These are phyloP conservation scores for Axinella damicornis DNA, from an alignment of 37 sponge, comb jelly and placozoan species.

Conservation along the genomic window DNA sequence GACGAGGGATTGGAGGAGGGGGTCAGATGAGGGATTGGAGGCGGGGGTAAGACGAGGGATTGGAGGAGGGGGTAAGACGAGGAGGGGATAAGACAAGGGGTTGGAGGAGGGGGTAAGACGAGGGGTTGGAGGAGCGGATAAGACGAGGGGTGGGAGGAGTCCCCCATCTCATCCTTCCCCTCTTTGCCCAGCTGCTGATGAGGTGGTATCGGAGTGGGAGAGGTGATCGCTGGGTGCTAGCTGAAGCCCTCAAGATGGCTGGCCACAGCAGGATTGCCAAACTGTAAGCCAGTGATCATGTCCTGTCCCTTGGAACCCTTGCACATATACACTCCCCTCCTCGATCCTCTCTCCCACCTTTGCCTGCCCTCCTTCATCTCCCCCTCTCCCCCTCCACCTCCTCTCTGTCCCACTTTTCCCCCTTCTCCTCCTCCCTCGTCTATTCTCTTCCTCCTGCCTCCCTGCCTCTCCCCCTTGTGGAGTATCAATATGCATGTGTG, in stretches of 20 bases:
- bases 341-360: no score
- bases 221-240: no score
- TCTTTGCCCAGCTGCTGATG: no score
- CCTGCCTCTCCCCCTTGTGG: not conserved
- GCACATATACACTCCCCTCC: not conserved
- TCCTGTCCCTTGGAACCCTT: not conserved
- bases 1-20: not conserved
- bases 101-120: not conserved
- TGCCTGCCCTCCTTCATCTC: no score
- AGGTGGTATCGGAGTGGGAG: no score
- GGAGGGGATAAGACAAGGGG: not conserved
- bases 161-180: no score
- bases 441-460: not conserved
- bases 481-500: no score
- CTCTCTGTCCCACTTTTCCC: no score
- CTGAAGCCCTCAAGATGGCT: not conserved
- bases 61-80: not conserved
- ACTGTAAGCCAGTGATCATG: not conserved
- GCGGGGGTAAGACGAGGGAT: not conserved
- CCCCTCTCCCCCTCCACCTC: no score
- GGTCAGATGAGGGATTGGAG: not conserved
- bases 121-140: not conserved
- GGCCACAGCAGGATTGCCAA: not conserved
- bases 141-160: not conserved
- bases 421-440: not conserved